Evolutionary conservation across 2,113 vertebrate genomes (phyloP).

Genomic region (Centropus unirufus): DNA sequence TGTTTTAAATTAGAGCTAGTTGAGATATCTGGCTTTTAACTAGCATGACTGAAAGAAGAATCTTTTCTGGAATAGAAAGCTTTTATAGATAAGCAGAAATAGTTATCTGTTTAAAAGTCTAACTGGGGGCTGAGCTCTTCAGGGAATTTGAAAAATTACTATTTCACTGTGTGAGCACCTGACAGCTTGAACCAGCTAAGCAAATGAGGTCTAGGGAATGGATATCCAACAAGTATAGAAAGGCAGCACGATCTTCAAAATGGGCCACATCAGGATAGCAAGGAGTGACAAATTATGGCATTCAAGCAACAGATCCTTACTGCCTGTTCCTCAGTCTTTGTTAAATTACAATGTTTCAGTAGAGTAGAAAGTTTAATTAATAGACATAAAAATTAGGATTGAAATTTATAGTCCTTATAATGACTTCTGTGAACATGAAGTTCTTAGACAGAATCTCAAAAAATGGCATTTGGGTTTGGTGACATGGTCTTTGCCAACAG

Average conservation of each 20-base stretch:
- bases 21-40: not conserved
- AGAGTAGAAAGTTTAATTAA: not conserved
- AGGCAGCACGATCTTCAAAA: not conserved
- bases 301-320: not conserved
- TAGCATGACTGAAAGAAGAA: not conserved
- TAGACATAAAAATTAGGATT: not conserved
- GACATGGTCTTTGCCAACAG: not conserved
- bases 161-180: not conserved
- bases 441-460: not conserved
- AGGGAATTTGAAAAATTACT: not conserved
- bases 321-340: not conserved
- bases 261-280: not conserved
- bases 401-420: not conserved
- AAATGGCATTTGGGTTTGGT: not conserved
- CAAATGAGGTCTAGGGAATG: not conserved
- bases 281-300: not conserved
- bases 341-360: not conserved
- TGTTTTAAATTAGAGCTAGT: not conserved
- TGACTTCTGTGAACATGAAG: not conserved
- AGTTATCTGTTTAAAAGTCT: not conserved
- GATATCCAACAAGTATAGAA: not conserved
- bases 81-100: not conserved
- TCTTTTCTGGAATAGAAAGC: not conserved
- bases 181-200: not conserved
- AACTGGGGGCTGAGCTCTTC: not conserved